Evolutionary conservation across 2,888 invertebrate genomes (phyloP).

Genomic region (Chymomyza fuscimana): DNA sequence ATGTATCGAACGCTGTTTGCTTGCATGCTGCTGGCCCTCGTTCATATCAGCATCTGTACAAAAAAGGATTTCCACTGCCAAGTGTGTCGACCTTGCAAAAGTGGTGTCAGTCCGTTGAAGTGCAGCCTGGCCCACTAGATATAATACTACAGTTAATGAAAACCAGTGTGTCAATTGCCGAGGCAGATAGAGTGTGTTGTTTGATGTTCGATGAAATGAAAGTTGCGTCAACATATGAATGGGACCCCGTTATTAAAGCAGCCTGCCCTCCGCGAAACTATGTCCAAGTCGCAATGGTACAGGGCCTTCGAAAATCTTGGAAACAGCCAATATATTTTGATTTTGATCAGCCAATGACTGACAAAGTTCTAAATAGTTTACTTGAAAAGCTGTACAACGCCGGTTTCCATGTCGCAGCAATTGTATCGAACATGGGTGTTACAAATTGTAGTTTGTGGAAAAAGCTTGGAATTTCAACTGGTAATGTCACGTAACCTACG

Average conservation of each 20-base stretch:
- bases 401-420: constrained; percentile 26
- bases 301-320: constrained; percentile 9
- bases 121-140: not conserved
- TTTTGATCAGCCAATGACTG: not conserved
- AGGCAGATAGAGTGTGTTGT: constrained; percentile 4
- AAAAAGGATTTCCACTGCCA: too few relatives aligned
- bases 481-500: constrained; percentile 1
- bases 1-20: too few relatives aligned
- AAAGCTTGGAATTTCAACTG: constrained; percentile 15
- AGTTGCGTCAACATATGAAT: not conserved
- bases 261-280: not conserved
- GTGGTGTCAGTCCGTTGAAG: not conserved
- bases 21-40: too few relatives aligned
- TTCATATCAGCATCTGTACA: too few relatives aligned
- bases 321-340: constrained; percentile 7
- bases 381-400: constrained; percentile 5
- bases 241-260: not conserved
- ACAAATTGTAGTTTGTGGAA: constrained; percentile 28
- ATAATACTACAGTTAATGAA: not conserved
- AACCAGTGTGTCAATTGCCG: not conserved
- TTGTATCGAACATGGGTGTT: constrained; percentile 21
- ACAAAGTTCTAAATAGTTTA: not conserved
- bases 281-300: constrained; percentile 12
- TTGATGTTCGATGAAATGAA: constrained; percentile 7
- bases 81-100: too few relatives aligned